A percentile compares a stretch with the other conserved stretches of the same genome.
phyloP scores from a whole-genome alignment of 2,113 vertebrate species.

The Saccopteryx bilineata region DNA sequence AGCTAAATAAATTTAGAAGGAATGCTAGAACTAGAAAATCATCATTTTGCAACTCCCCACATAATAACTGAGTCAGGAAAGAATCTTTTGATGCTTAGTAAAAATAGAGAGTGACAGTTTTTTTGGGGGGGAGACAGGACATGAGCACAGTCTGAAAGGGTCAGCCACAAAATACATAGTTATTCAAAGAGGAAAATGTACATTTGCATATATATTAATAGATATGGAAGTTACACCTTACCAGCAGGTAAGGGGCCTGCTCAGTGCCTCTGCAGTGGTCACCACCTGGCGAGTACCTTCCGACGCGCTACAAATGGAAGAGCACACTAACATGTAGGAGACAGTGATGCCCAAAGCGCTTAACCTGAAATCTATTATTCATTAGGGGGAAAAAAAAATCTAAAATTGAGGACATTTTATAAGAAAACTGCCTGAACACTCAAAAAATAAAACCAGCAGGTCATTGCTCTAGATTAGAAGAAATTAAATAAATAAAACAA shows the following conservation, averaged over 20 bases:
- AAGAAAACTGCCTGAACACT: background rate
- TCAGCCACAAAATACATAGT: background rate
- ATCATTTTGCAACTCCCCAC: background rate
- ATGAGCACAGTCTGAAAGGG: background rate
- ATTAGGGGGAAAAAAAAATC: background rate
- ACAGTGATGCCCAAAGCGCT: background rate
- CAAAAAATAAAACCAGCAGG: background rate
- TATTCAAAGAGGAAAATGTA: background rate
- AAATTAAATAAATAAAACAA: background rate
- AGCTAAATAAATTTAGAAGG: conserved; percentile 1
- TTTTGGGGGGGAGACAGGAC: background rate
- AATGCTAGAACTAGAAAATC: background rate
- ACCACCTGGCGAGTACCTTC: accelerated
- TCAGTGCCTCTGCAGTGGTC: too few relatives aligned
- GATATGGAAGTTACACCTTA: background rate
- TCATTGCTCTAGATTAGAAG: background rate
- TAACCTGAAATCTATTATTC: background rate
- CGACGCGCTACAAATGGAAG: accelerated
- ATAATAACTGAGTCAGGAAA: conserved; percentile 7
- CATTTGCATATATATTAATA: background rate
- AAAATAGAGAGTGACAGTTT: background rate
- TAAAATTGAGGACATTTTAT: background rate
- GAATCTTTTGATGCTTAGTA: background rate
- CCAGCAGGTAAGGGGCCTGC: background rate
- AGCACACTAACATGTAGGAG: accelerated